Evolutionary conservation across 2,113 vertebrate genomes (phyloP).

Genomic region (Crotophaga sulcirostris): DNA sequence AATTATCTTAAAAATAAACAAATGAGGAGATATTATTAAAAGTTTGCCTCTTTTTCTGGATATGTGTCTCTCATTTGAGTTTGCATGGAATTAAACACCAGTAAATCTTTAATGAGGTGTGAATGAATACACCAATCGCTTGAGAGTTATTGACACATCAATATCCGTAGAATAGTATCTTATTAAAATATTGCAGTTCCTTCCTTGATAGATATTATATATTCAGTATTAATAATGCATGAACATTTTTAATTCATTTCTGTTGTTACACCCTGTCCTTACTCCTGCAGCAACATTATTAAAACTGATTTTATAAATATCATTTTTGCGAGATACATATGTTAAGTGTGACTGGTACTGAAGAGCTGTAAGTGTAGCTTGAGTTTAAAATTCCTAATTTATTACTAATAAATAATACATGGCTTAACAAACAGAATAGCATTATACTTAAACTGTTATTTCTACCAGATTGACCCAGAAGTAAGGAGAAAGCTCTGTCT

Average conservation of each 20-base stretch:
- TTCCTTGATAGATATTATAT: conserved; percentile 65
- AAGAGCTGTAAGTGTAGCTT: conserved; percentile 29
- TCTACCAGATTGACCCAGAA: conserved; percentile 29
- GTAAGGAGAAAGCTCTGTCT: conserved; percentile 6
- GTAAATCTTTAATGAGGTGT: conserved; percentile 73
- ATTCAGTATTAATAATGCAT: conserved; percentile 75
- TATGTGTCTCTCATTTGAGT: conserved; percentile 27
- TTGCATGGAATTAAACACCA: conserved; percentile 68
- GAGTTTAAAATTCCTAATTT: conserved; percentile 60
- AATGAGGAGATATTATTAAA: conserved; percentile 63
- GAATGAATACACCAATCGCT: conserved; percentile 62
- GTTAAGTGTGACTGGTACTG: conserved; percentile 44
- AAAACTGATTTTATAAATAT: conserved; percentile 70
- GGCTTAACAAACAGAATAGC: conserved; percentile 31
- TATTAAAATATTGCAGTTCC: conserved; percentile 60
- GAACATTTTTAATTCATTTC: conserved; percentile 74
- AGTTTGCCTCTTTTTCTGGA: conserved; percentile 48
- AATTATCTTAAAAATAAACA: conserved; percentile 72
- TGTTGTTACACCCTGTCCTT: conserved; percentile 70
- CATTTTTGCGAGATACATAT: conserved; percentile 61
- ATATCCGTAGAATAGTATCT: conserved; percentile 60
- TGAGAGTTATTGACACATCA: conserved; percentile 76
- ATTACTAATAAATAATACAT: conserved; percentile 72
- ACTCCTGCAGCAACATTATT: conserved; percentile 70
- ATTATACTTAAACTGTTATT: conserved; percentile 7